Conservation (phyloP, 2,797 vertebrate species). For the Acipenser ruthenus region DNA sequence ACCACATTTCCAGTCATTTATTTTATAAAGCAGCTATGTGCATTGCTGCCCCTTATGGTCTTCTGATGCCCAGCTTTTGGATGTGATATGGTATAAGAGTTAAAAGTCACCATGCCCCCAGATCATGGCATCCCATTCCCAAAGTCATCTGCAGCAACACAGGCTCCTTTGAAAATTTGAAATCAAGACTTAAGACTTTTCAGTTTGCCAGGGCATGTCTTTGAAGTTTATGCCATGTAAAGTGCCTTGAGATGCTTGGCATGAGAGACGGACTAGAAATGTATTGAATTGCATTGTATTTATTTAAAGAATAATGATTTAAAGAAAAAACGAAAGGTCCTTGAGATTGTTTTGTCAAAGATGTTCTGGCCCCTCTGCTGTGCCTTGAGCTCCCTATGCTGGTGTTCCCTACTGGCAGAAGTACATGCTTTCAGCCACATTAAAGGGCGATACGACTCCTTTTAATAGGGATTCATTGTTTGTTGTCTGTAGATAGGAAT, state of each 20-base stretch:
- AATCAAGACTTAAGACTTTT: slow-evolving; percentile 49
- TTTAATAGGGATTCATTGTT: slow-evolving; percentile 40
- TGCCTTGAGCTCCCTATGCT: slow-evolving; percentile 15
- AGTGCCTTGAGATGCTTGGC: slow-evolving; percentile 45
- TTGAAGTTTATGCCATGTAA: slow-evolving; percentile 56
- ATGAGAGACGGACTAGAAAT: slow-evolving; percentile 17
- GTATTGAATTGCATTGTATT: slow-evolving; percentile 34
- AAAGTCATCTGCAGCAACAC: slow-evolving; percentile 40
- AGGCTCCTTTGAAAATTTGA: slow-evolving; percentile 40
- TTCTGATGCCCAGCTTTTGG: too few species aligned
- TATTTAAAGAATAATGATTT: slow-evolving; percentile 31
- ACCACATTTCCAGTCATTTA: too few species aligned
- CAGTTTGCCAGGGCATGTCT: slow-evolving; percentile 54
- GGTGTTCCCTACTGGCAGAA: slow-evolving; percentile 19
- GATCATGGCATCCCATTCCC: slow-evolving; percentile 43
- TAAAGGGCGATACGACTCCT: slow-evolving; percentile 24
- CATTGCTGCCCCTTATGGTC: slow-evolving; percentile 13
- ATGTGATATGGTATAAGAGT: neutral
- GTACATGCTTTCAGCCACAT: slow-evolving; percentile 16
- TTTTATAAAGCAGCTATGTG: slow-evolving; percentile 5
- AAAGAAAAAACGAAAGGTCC: slow-evolving; percentile 28
- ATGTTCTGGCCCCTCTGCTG: neutral
- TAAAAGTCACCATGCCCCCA: slow-evolving; percentile 39
- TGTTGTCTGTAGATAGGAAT: slow-evolving; percentile 32
- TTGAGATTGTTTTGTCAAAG: slow-evolving; percentile 21